These are phyloP conservation scores for Xestobium rufovillosum DNA, from an alignment of 2,888 invertebrate species.

Conservation along the genomic window DNA sequence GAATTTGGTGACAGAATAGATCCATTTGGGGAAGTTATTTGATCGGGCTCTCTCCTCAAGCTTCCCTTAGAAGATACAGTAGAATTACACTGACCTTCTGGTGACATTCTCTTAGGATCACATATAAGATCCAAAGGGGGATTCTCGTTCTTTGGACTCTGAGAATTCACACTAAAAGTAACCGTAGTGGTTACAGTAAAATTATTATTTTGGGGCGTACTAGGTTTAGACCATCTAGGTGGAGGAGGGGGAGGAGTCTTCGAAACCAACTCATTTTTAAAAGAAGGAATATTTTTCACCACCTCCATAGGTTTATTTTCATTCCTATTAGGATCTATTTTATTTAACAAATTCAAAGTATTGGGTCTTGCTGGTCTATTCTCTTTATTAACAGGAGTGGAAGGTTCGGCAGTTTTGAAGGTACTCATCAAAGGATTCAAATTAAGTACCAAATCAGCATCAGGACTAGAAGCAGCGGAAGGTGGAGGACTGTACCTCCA, in stretches of 20 bases:
- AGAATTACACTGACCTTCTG: conserved; percentile 58
- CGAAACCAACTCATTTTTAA: conserved; percentile 29
- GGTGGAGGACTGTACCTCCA: conserved; percentile 52
- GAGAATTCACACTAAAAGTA: conserved; percentile 68
- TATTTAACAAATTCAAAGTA: conserved; percentile 66
- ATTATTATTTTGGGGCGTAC: conserved; percentile 60
- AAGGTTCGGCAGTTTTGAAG: conserved; percentile 57
- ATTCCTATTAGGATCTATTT: conserved; percentile 34
- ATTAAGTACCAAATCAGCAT: conserved; percentile 64
- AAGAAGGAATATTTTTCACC: conserved; percentile 25
- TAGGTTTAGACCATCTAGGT: conserved; percentile 76
- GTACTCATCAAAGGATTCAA: conserved; percentile 69
- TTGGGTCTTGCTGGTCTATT: conserved; percentile 68
- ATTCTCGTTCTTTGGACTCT: conserved; percentile 34
- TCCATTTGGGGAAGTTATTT: conserved; percentile 34
- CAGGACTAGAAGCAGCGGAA: conserved; percentile 45
- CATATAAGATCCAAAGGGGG: conserved; percentile 27
- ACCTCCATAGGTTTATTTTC: conserved; percentile 24
- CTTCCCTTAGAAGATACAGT: conserved; percentile 63
- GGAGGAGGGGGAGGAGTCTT: conserved; percentile 77
- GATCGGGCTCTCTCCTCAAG: conserved; percentile 51
- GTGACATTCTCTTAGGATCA: conserved; percentile 63
- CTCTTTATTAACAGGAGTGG: conserved; percentile 44
- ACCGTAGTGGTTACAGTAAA: conserved; percentile 85
- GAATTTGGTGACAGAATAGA: conserved; percentile 41